phyloP scores from a whole-genome alignment of 2,113 vertebrate genomes.

The Engystomops pustulosus region DNA sequence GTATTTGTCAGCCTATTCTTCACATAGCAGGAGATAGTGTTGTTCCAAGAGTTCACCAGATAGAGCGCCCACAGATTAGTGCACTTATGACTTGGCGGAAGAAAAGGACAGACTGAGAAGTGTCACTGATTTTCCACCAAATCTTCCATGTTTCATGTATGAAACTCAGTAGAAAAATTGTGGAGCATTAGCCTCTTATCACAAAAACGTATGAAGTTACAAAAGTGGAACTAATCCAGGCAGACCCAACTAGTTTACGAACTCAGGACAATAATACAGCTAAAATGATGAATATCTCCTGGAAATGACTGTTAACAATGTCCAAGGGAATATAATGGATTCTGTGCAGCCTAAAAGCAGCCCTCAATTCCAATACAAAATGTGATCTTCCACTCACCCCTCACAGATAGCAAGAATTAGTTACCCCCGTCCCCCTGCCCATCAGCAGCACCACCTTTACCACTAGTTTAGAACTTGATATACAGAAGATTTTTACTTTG shows the following conservation, averaged over 20 bases:
- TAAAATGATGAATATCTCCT: not conserved
- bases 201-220: no score
- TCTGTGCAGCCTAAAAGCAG: not conserved
- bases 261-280: not conserved
- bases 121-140: not conserved
- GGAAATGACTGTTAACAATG: not conserved
- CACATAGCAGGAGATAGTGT: not conserved
- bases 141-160: not conserved
- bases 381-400: not conserved
- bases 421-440: not conserved
- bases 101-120: not conserved
- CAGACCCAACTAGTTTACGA: not conserved
- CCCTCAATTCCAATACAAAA: not conserved
- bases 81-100: not conserved
- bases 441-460: not conserved
- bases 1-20: constrained; percentile 3
- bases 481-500: not conserved
- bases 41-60: not conserved
- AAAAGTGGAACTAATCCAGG: not conserved
- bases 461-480: not conserved
- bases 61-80: not conserved
- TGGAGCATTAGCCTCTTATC: no score
- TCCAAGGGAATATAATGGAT: no score
- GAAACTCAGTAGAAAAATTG: not conserved
- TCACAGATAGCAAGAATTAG: not conserved